A percentile compares a stretch with the other conserved stretches of the same genome.
phyloP scores from a whole-genome alignment of 2,113 vertebrate species.

The Raja brachyura region DNA sequence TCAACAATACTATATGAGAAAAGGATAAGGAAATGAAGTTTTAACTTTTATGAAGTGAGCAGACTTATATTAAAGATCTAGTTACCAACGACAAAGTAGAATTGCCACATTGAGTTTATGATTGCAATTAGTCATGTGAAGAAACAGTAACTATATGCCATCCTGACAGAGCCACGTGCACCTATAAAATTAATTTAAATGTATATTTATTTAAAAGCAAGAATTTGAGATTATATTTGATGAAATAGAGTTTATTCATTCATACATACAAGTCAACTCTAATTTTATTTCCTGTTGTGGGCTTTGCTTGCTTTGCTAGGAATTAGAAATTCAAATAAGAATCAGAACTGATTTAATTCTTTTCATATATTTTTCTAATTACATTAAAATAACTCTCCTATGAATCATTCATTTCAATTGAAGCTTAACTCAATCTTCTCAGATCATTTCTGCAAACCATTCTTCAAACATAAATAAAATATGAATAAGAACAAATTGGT shows the following conservation, averaged over 20 bases:
- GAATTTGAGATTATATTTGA: slow-evolving; percentile 7
- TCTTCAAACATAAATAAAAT: slow-evolving; percentile 35
- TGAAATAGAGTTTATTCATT: not conserved
- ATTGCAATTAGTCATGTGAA: not conserved
- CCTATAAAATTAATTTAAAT: not conserved
- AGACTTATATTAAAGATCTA: not conserved
- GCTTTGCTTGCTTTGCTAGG: not conserved
- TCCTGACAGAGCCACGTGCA: not conserved
- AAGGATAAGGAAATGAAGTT: not conserved
- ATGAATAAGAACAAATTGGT: slow-evolving; percentile 28
- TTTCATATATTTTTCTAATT: slow-evolving; percentile 10
- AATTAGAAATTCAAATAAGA: slow-evolving; percentile 33
- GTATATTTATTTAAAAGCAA: not conserved
- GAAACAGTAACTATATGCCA: not conserved
- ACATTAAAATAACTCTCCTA: not conserved
- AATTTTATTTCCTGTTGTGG: not conserved
- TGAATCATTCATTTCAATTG: slow-evolving; percentile 36
- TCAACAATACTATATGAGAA: not conserved
- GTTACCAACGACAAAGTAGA: not conserved
- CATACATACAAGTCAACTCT: not conserved
- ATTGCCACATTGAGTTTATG: not conserved
- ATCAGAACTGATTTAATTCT: slow-evolving; percentile 3
- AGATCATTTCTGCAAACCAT: slow-evolving; percentile 24
- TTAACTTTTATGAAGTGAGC: not conserved
- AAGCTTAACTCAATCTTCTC: slow-evolving; percentile 21